Evolutionary conservation across 1,140 invertebrate species (phyloP), one percentile per base, ranked within the genome.

Genomic region (Alviniconcha marisindica): DNA sequence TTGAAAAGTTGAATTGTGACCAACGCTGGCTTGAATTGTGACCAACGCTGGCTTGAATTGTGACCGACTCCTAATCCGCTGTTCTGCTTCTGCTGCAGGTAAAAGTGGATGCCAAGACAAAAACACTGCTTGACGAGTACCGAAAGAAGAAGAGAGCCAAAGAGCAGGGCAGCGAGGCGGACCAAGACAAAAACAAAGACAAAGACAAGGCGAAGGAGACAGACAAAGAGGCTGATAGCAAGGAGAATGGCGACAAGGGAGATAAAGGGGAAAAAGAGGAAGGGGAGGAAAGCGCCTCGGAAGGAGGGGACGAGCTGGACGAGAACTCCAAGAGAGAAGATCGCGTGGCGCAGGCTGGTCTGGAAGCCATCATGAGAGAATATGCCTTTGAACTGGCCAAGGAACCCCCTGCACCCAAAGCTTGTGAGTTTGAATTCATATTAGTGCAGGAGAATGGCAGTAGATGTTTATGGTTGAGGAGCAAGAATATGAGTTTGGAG

Each of bases 81-180:
- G n/a, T 51, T 73, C 10, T 48, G 3, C 44, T 77, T 83, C 36
- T 54, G 33, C 36, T 80, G 42, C 33, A 93, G 91, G 93, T 98
- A 0, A 98, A 98, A 95, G 98, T 99, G n/a, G 98, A 99, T 94
- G 97, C 97, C 51, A 99, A 99, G 95, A 98, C 98, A 85, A 97
- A 98, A 94, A 96, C 96, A 77, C 95, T 98, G 73, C 94, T 99
- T 85, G 97, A 99, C 93, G 97, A 98, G 85, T 99, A 98, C 92
- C 98, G 89, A 54, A 88, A 85, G 74, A 93, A 93, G 81, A 90
- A 91, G 54, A 81, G 71, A 38, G 86, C 83, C 21, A 88, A 84
- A 14, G 88, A 90, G 33, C 84, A 87, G 66, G 85, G 87, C 0
- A 84, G 42, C 21, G 83, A 87, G 14, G 81, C 82, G 5, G 76